These are phyloP conservation scores for Bombylius major DNA, from an alignment of 2,888 invertebrate species.

Conservation along the genomic window DNA sequence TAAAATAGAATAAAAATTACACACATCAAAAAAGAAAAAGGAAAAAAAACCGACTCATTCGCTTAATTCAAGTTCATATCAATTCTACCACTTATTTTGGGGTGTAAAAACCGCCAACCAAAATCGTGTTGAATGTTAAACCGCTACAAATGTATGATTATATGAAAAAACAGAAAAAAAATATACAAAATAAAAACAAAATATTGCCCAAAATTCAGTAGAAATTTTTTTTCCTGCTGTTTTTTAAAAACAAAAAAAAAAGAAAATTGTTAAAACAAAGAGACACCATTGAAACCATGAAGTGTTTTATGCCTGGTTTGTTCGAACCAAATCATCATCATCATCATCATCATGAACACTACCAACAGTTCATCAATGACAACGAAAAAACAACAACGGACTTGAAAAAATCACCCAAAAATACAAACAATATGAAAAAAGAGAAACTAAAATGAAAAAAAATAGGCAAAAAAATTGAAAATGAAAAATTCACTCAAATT, in stretches of 20 bases:
- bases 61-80: slow-evolving; percentile 4
- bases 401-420: not conserved
- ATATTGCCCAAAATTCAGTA: no score
- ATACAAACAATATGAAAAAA: not conserved
- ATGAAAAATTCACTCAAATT: not conserved
- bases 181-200: no score
- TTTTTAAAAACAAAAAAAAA: no score
- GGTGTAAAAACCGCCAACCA: slow-evolving; percentile 13
- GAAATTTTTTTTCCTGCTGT: no score
- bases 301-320: slow-evolving; percentile 9
- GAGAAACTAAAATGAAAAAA: not conserved
- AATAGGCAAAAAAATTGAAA: not conserved
- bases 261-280: no score
- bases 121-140: slow-evolving; percentile 14
- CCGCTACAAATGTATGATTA: slow-evolving; percentile 15
- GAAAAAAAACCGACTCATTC: not conserved
- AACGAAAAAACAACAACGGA: not conserved
- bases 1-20: no score
- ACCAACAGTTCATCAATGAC: no score
- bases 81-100: slow-evolving; percentile 8
- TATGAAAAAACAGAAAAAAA: not conserved
- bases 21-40: no score
- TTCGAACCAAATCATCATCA: slow-evolving; percentile 7
- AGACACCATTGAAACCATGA: not conserved
- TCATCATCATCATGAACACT: no score